Percentiles rank a stretch among this genome's conserved stretches.
phyloP scores from a whole-genome alignment of 1,140 invertebrate genomes.

The Ceratina japonica region DNA sequence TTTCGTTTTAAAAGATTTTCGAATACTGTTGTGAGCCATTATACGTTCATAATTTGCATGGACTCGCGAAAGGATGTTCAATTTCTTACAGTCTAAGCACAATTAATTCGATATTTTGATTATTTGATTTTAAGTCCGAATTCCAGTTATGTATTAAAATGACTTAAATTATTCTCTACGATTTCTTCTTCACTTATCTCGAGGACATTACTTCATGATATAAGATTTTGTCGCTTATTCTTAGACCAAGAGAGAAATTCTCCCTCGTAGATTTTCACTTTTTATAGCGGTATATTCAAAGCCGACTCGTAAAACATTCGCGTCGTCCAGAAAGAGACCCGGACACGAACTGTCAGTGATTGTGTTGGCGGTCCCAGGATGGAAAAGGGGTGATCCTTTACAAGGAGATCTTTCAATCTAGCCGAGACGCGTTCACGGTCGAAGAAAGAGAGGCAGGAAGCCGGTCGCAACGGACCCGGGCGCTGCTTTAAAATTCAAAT shows the following conservation, averaged over 20 bases:
- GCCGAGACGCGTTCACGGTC: background rate
- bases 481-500: conserved; percentile 70
- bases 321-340: conserved; percentile 20
- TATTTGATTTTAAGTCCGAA: too few species aligned
- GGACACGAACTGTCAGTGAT: background rate
- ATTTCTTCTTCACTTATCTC: background rate
- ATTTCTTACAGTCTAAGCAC: too few species aligned
- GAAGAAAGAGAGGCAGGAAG: conserved; percentile 34
- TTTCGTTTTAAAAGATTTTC: background rate
- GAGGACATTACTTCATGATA: background rate
- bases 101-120: too few species aligned
- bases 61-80: too few species aligned
- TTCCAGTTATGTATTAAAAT: too few species aligned
- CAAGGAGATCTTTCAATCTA: conserved; percentile 41
- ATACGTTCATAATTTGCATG: too few species aligned
- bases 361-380: background rate
- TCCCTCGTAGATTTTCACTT: conserved; percentile 63
- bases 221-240: conserved; percentile 3
- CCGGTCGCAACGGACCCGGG: background rate
- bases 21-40: too few species aligned
- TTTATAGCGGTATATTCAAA: conserved; percentile 63
- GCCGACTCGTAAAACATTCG: conserved; percentile 66
- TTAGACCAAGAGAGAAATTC: conserved; percentile 30
- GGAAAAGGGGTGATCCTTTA: background rate
- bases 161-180: too few species aligned